Evolutionary conservation across 2,797 vertebrate genomes (phyloP).

Genomic region (Acridotheres tristis): DNA sequence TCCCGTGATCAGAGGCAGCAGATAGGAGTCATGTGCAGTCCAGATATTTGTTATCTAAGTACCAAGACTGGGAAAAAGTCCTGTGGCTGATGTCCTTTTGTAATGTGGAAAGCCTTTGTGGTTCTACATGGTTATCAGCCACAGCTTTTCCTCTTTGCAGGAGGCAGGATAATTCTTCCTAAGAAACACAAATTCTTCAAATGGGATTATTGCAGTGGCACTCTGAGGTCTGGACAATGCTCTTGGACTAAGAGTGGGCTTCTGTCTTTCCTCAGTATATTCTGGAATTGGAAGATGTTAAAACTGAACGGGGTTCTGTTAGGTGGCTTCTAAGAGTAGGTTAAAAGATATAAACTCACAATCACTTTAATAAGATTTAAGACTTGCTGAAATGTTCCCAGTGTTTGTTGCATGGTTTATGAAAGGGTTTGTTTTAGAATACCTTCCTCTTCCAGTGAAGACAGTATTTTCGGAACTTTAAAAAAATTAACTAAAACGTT

Average conservation of each 20-base stretch:
- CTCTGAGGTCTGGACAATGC: not conserved
- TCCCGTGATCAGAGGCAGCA: not conserved
- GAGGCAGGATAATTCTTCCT: not conserved
- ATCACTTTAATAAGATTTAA: not conserved
- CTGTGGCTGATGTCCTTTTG: not conserved
- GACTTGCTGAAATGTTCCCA: not conserved
- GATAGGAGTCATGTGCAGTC: not conserved
- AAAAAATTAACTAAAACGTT: not conserved
- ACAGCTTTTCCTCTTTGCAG: not conserved
- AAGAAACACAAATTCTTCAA: not conserved
- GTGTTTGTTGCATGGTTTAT: not conserved
- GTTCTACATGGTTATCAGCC: not conserved
- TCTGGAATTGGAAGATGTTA: not conserved
- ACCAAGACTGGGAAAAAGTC: not conserved
- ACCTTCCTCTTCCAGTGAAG: not conserved
- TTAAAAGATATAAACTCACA: not conserved
- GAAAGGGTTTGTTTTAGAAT: not conserved
- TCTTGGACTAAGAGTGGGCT: not conserved
- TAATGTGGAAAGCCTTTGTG: not conserved
- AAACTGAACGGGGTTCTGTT: not conserved
- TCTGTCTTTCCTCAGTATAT: not conserved
- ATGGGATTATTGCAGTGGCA: not conserved
- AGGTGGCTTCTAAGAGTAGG: not conserved
- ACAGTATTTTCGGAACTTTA: not conserved
- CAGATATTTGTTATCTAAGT: not conserved